These are phyloP conservation scores for Megaptera novaeangliae DNA, from an alignment of 2,113 vertebrate genomes.

Conservation along the genomic window DNA sequence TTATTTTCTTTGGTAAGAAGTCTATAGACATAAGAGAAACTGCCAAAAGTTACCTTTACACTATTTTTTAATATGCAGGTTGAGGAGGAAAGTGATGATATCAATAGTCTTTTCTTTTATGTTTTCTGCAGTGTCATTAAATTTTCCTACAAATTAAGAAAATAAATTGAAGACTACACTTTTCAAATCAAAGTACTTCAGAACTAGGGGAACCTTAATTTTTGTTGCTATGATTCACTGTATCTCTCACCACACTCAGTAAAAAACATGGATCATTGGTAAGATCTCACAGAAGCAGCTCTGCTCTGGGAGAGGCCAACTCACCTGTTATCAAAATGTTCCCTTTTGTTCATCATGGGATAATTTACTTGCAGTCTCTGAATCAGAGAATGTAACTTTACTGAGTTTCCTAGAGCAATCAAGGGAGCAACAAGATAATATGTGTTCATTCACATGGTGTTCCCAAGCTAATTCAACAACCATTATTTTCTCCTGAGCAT, in stretches of 20 bases:
- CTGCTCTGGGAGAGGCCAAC: not conserved
- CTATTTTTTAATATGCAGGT: not conserved
- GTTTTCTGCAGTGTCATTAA: not conserved
- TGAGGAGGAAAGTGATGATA: not conserved
- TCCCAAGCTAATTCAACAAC: not conserved
- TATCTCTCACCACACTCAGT: not conserved
- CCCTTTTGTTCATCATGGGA: not conserved
- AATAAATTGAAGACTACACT: not conserved
- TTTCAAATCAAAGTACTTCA: not conserved
- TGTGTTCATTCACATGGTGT: not conserved
- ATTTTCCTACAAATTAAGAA: not conserved
- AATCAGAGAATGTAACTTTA: not conserved
- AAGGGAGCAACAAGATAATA: not conserved
- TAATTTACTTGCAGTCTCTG: not conserved
- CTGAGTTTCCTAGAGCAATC: not conserved
- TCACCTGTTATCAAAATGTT: not conserved
- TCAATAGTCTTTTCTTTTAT: not conserved
- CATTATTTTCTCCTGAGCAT: not conserved
- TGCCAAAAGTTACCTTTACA: not conserved
- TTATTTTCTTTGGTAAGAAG: not conserved
- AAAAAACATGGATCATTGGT: not conserved
- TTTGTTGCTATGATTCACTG: not conserved
- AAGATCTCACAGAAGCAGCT: not conserved
- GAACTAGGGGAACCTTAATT: not conserved
- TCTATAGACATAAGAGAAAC: not conserved